Base-by-base conservation (phyloP, 35 echinoderm and acorn worm species). In the Hemicentrotus pulcherrimus region DNA sequence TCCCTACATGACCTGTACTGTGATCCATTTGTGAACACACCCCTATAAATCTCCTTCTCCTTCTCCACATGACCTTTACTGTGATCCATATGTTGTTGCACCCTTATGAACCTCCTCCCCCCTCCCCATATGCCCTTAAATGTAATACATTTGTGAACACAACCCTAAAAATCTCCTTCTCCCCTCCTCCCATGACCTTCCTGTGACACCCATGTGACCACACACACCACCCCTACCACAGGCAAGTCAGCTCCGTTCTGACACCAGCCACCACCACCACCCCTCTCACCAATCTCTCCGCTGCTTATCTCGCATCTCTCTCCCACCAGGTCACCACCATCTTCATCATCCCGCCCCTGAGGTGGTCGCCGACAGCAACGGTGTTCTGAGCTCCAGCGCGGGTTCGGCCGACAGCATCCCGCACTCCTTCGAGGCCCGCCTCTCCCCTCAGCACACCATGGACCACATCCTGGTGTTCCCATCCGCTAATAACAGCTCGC, bases 401-500 rank as follows among this genome's bases (percentile, higher is more conserved):
- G 97, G 97, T 41, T 99, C 98, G 31, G 96, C 92, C 32, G 98
- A 99, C 91, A 97, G 95, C 92, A 95, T 95, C 59, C 95, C 96
- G 11, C 97, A 99, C 86, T 99, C 98, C 94, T 99, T 95, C 35
- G 97, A 98, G 95, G 98, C 98, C 9, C 88, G 96, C 32, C 94
- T 95, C 28, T 98, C 96, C 22, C 96, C 98, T 19, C 94, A 97
- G 9, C 96, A 93, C 86, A 97, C 95, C 85, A 96, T 99, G 94
- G 98, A 99, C 52, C 96, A 98, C 85, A 96, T 99, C n/a, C 92
- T 99, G 86, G 98, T 99, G 19, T 99, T 99, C 89, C 98, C 98
- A 50, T 92, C 97, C 22, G 96, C 94, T 35, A 98, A 95, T 47
- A 94, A 87, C 86, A 94, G 96, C 55, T 96, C 96, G 2, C 96